These are phyloP conservation scores for Salarias fasciatus DNA, from an alignment of 2,797 vertebrate genomes.

Conservation along the genomic window DNA sequence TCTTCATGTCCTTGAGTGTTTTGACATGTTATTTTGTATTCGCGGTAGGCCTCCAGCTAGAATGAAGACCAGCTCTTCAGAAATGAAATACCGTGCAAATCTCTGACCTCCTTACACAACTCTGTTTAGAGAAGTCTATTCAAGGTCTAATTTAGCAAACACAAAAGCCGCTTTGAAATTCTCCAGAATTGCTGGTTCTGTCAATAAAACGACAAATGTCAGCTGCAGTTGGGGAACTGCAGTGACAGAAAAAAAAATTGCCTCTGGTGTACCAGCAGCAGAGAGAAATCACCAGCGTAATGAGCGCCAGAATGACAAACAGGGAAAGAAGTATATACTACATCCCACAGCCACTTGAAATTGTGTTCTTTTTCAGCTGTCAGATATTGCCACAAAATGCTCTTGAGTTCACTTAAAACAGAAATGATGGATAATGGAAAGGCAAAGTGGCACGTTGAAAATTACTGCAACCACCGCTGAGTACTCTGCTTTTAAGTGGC, in stretches of 20 bases:
- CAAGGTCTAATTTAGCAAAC: conserved; percentile 21
- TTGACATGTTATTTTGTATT: too few relatives aligned
- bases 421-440: conserved; percentile 53
- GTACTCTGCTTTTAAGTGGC: conserved; percentile 32
- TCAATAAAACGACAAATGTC: neutral
- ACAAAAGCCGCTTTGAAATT: conserved; percentile 5
- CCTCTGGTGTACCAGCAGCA: neutral
- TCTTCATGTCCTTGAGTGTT: too few relatives aligned
- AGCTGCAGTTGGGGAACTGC: neutral
- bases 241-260: neutral
- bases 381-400: too few relatives aligned
- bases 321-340: too few relatives aligned
- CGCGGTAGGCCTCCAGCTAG: too few relatives aligned
- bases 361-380: conserved; percentile 34
- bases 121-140: conserved; percentile 5
- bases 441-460: conserved; percentile 30
- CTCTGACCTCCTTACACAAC: conserved; percentile 22
- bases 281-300: neutral
- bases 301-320: neutral
- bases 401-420: conserved; percentile 27
- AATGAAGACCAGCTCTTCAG: neutral
- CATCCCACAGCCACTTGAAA: too few relatives aligned
- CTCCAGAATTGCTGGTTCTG: neutral
- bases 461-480: conserved; percentile 26
- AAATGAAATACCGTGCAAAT: conserved; percentile 9